Conservation (phyloP, 2,888 invertebrate species). For the Tenthredo notha region DNA sequence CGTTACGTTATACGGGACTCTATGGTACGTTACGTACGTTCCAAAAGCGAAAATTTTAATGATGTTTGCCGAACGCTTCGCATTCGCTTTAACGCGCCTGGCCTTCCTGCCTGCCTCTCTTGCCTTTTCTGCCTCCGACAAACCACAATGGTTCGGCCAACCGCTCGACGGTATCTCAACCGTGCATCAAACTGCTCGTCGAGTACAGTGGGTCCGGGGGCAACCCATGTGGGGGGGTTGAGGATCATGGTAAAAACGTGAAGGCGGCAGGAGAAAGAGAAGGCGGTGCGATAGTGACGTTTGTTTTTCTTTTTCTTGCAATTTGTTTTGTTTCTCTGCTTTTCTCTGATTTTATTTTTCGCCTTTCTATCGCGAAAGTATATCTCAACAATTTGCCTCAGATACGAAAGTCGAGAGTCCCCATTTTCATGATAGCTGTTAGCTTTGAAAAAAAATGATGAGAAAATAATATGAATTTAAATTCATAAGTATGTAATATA, state of each 20-base stretch:
- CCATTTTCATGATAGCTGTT: not conserved
- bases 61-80: slow-evolving; percentile 65
- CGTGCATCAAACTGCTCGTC: slow-evolving; percentile 49
- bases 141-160: not conserved
- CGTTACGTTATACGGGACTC: slow-evolving; percentile 12
- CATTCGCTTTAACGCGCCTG: not conserved
- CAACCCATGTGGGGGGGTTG: slow-evolving; percentile 8
- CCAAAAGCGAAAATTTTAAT: slow-evolving; percentile 66
- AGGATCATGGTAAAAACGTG: not conserved
- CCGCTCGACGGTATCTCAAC: slow-evolving; percentile 38
- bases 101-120: not conserved
- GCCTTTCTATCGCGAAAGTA: too few species aligned
- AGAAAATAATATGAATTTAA: not conserved
- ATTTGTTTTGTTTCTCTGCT: not conserved
- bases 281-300: not conserved
- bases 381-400: too few species aligned
- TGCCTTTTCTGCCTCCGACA: not conserved
- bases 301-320: not conserved
- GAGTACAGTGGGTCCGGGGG: slow-evolving; percentile 13
- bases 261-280: not conserved
- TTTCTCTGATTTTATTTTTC: too few species aligned
- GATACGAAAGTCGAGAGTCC: not conserved
- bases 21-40: slow-evolving; percentile 46
- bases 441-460: not conserved
- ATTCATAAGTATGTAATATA: not conserved